A percentile compares a stretch with the other conserved stretches of the same genome.
Evolutionary conservation across 1,140 invertebrate species (phyloP).

Genomic region (Polypedilum vanderplanki): DNA sequence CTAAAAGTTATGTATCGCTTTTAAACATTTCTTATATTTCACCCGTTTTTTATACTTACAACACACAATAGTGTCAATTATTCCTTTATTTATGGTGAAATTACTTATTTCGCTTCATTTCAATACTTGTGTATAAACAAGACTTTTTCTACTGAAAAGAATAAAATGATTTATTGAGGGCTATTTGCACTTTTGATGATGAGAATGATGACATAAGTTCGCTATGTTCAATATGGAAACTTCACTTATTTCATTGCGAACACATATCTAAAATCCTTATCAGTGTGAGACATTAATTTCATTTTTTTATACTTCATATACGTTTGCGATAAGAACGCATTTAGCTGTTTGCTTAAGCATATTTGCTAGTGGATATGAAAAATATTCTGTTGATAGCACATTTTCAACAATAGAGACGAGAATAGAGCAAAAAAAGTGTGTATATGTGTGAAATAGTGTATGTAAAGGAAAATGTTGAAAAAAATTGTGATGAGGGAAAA

Average conservation of each 20-base stretch:
- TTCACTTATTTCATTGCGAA: too few species aligned
- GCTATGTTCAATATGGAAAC: not conserved
- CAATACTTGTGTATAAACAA: too few species aligned
- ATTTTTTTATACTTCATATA: not conserved
- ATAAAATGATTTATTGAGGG: too few species aligned
- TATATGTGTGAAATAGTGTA: not conserved
- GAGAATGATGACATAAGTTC: not conserved
- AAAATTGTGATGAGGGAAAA: not conserved
- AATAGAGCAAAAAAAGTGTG: not conserved
- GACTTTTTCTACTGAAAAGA: too few species aligned
- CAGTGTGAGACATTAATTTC: conserved; percentile 11
- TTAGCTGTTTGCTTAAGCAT: not conserved
- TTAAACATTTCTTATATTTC: too few species aligned
- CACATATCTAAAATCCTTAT: not conserved
- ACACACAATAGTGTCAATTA: too few species aligned
- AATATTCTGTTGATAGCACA: not conserved
- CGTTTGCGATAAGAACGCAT: not conserved
- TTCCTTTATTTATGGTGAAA: too few species aligned
- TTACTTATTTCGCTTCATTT: too few species aligned
- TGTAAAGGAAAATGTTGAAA: not conserved
- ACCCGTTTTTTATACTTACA: too few species aligned
- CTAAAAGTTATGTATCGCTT: too few species aligned
- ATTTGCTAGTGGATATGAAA: not conserved
- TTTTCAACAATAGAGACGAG: not conserved
- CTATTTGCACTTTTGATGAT: not conserved